Evolutionary conservation across 2,888 invertebrate genomes (phyloP), one percentile per base, ranked within the genome.

Genomic region (Carpatolechia fugitivella): DNA sequence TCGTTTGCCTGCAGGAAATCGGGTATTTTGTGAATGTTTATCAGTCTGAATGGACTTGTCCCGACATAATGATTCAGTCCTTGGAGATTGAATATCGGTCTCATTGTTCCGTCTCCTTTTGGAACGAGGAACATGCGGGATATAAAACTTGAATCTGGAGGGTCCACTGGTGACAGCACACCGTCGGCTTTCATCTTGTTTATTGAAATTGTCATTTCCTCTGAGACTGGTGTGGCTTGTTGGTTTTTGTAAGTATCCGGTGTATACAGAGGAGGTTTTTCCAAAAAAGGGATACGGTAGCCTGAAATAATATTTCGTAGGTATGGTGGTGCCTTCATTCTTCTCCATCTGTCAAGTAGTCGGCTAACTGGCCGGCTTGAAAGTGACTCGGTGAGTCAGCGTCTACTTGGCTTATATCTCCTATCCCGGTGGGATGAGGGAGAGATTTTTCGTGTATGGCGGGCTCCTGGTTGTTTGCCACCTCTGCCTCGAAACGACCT

Each of bases 81-180:
- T 40, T 56, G 54, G 10, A 56, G 47, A 35, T 60, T 60, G 52
- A 65, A 63, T 11, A 65, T 61, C 10, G 61, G 62, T 16, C 63
- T 52, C 29, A 18, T 16, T 6, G 52, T 33, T n/a, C 57, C 60
- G 41, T 60, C 57, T 30, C 40, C 38, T 41, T 60, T 60, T 13
- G 49, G 54, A 13, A 20, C 8, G 10, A 60, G 20, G 50, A 60
- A 60, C 52, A 60, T 55, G 0, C 46, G 38, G 0, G 56, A 59
- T 8, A 57, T 16, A 13, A 60, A 60, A 24, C 60, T 56, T 20
- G 56, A 52, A 31, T 33, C 3, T 30, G 44, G 24, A 24, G 30
- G 29, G 30, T 30, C 46, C 3, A 56, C 24, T 1, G 14, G 35
- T 6, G 52, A 20, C 20, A 40, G 16, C 33, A 44, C 30, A 4